Percentiles rank a stretch among this genome's conserved stretches.
Conservation (phyloP, 1,140 invertebrate genomes). For the Cyrtorhinus lividipennis region DNA sequence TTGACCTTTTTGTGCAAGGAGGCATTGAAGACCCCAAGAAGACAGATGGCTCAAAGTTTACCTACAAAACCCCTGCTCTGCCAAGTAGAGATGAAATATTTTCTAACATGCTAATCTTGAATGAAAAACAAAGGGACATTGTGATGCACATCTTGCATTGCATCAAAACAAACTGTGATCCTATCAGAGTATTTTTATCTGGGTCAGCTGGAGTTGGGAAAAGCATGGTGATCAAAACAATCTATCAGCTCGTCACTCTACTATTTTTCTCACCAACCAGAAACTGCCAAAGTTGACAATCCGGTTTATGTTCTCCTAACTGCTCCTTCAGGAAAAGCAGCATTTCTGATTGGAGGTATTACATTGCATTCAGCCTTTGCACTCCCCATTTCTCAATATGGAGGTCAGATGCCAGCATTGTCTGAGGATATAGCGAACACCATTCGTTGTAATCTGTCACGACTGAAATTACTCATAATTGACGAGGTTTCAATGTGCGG, state of each 20-base stretch:
- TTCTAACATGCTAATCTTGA: background rate
- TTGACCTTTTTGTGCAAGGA: background rate
- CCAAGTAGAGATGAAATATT: background rate
- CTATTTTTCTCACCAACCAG: too few relatives aligned
- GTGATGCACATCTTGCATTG: background rate
- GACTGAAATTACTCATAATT: conserved; percentile 18
- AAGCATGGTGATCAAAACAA: background rate
- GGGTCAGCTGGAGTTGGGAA: conserved; percentile 9
- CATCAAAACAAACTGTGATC: background rate
- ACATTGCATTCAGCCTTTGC: conserved; percentile 12
- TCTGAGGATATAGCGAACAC: too few relatives aligned
- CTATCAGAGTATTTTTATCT: conserved; percentile 3
- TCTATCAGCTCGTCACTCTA: background rate
- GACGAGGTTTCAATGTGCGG: too few relatives aligned
- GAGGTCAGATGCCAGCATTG: too few relatives aligned
- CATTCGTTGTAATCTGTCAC: background rate
- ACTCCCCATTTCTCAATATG: background rate
- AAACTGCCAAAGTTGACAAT: background rate
- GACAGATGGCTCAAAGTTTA: background rate
- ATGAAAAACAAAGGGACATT: conserved; percentile 5
- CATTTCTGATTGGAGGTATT: background rate
- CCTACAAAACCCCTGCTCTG: background rate
- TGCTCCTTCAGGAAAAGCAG: background rate
- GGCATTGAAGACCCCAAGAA: background rate
- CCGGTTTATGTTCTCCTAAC: background rate